A percentile compares a stretch with the other conserved stretches of the same genome.
phyloP scores from a whole-genome alignment of 2,797 vertebrate genomes.

The Girardinus metallicus region DNA sequence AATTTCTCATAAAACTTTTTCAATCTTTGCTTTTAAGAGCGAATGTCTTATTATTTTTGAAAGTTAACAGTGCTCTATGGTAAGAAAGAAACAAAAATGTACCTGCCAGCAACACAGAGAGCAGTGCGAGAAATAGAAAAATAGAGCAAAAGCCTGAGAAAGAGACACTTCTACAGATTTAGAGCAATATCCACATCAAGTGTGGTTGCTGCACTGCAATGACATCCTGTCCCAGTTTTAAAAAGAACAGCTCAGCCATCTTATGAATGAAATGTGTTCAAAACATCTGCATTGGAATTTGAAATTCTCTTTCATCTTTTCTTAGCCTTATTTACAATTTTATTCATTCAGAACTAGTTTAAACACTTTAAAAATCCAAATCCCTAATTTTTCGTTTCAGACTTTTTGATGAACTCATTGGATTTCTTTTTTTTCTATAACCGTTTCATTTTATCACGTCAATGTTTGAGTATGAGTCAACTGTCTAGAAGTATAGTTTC shows the following conservation, averaged over 20 bases:
- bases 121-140: not conserved
- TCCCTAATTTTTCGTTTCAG: not conserved
- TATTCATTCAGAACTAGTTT: not conserved
- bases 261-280: constrained; percentile 17
- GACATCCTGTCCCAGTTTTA: constrained; percentile 46
- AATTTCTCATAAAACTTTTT: not conserved
- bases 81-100: constrained; percentile 15
- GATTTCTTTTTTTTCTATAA: not conserved
- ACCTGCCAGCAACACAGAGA: constrained; percentile 33
- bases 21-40: not conserved
- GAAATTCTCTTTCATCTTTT: constrained; percentile 18
- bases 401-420: not conserved
- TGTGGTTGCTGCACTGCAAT: constrained; percentile 15
- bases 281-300: constrained; percentile 20
- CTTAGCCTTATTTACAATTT: not conserved
- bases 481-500: not conserved
- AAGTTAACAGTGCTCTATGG: not conserved
- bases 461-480: not conserved
- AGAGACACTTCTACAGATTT: constrained; percentile 19
- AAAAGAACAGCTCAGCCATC: constrained; percentile 27
- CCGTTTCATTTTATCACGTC: not conserved
- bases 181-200: constrained; percentile 28
- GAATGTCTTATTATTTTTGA: not conserved
- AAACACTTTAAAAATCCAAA: not conserved
- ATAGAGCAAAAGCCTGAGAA: constrained; percentile 10